These are phyloP conservation scores for Muscidifurax raptorellus DNA, from an alignment of 1,140 invertebrate genomes.

Conservation along the genomic window DNA sequence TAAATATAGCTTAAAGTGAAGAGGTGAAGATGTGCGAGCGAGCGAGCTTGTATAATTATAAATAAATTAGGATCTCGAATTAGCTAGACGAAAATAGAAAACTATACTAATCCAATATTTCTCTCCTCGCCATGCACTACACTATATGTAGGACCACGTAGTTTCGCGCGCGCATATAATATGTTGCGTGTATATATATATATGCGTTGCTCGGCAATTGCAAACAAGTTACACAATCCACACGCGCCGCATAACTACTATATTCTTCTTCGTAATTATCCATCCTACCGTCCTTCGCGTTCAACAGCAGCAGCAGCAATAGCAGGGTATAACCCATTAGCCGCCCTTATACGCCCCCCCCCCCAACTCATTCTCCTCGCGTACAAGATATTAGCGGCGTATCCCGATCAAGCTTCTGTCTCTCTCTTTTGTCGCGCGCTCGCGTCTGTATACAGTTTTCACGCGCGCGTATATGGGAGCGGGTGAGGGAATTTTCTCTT, in stretches of 20 bases:
- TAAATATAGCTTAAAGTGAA: too few species aligned
- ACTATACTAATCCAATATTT: too few species aligned
- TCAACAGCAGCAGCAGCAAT: too few species aligned
- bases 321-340: neutral
- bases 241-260: neutral
- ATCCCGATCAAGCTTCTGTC: slow-evolving; percentile 18
- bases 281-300: neutral
- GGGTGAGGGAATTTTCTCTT: neutral
- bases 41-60: too few species aligned
- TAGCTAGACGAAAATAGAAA: neutral
- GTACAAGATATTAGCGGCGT: slow-evolving; percentile 32
- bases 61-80: too few species aligned
- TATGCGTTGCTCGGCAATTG: too few species aligned
- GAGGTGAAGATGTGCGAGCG: too few species aligned
- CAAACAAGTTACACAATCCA: neutral
- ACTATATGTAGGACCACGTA: too few species aligned
- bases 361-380: slow-evolving; percentile 13
- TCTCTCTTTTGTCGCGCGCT: slow-evolving; percentile 6
- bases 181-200: too few species aligned
- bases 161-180: too few species aligned
- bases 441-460: too few species aligned
- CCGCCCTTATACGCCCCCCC: neutral
- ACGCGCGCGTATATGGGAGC: neutral
- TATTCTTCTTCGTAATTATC: slow-evolving; percentile 25
- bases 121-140: too few species aligned